Evolutionary conservation across 2,888 invertebrate species (phyloP).

Genomic region (Piscicola geometra): DNA sequence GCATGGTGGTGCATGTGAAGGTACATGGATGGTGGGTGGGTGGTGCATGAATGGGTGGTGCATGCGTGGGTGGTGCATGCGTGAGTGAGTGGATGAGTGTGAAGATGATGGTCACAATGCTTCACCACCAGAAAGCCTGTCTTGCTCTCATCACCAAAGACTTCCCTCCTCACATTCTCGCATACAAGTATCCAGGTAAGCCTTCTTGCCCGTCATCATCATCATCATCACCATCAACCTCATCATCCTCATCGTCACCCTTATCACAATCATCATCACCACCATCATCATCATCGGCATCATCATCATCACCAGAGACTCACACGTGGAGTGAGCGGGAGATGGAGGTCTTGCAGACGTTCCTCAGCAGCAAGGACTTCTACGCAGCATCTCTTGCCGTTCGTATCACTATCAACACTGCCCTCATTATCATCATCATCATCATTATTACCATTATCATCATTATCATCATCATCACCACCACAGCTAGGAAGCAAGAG

Average conservation of each 20-base stretch:
- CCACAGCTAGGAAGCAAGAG: slow-evolving; percentile 74
- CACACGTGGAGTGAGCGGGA: neutral
- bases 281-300: slow-evolving; percentile 13
- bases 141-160: neutral
- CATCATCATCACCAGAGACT: neutral
- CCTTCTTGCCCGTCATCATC: neutral
- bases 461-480: neutral
- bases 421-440: neutral
- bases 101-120: no score
- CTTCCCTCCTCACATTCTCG: neutral
- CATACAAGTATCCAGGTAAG: neutral
- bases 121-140: neutral
- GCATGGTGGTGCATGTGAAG: no score
- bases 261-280: slow-evolving; percentile 14
- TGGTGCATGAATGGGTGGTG: no score
- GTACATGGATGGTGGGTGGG: slow-evolving; percentile 37
- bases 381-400: neutral
- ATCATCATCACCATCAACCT: no score
- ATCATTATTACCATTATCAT: slow-evolving; percentile 2
- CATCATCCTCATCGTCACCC: slow-evolving; percentile 1
- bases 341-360: neutral
- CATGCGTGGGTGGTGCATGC: no score
- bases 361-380: slow-evolving; percentile 2
- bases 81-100: no score
- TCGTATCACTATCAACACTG: neutral